Evolutionary conservation across 2,797 vertebrate species (phyloP), one percentile per base, ranked within the genome.

Genomic region (Fratercula arctica): DNA sequence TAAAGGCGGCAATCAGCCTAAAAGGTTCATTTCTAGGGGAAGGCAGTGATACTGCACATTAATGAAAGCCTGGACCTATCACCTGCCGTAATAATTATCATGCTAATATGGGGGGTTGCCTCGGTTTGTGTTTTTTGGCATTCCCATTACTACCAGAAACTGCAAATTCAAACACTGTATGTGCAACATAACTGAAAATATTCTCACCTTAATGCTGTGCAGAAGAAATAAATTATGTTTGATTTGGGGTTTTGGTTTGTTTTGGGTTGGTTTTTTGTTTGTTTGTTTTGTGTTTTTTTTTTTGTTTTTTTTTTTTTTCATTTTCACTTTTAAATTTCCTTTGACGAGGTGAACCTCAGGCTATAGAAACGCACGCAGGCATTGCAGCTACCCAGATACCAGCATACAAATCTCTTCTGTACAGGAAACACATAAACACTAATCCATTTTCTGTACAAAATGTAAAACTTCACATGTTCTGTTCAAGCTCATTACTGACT

Each of bases 401-500:
- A 87, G 75, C 79, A 84, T n/a, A 78, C 80, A 87, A 83, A 91
- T 85, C 78, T 93, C 89, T 86, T 89, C 92, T 87, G 85, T 56
- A 51, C 92, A 61, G 75, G 90, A 94, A 96, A 95, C 85, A 93
- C 73, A 91, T 87, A 89, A 95, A 95, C 89, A 86, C 82, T 84
- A 94, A 96, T 95, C 76, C 85, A 75, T 96, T 95, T 93, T 95
- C 92, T 89, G 57, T 54, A 84, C 59, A 88, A 96, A 96, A 85
- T 89, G 81, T 89, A 94, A 95, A 96, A 92, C 85, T 90, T 93
- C 87, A 90, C 90, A 73, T 92, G 79, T 97, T 93, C 95, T 97
- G 97, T 92, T 97, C 95, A 83, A 97, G 97, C 97, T 97, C 94
- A 94, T 96, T 97, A 97, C 97, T 96, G 97, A 98, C 97, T 98